These are phyloP conservation scores for Pilophorus perplexus DNA, from an alignment of 2,888 invertebrate genomes.

Conservation along the genomic window DNA sequence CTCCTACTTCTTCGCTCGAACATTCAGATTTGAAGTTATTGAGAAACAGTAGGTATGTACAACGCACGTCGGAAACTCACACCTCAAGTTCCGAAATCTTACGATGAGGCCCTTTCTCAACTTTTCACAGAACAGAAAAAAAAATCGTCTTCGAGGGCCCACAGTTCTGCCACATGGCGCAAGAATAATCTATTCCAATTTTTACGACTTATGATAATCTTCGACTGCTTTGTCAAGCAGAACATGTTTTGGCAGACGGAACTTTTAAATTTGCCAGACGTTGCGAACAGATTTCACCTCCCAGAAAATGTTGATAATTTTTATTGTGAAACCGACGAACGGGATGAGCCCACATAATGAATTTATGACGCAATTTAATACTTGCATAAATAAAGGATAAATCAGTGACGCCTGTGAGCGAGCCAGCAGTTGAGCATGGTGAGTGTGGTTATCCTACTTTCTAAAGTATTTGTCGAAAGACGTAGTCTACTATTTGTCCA, in stretches of 20 bases:
- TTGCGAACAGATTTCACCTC: no score
- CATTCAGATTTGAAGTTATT: slow-evolving; percentile 3
- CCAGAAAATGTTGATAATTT: no score
- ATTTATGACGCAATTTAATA: no score
- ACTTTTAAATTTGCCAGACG: no score
- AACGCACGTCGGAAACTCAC: slow-evolving; percentile 1
- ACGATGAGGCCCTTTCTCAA: neutral
- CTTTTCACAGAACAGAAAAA: slow-evolving; percentile 5
- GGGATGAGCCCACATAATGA: neutral
- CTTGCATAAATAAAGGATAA: neutral
- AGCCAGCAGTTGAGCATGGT: neutral
- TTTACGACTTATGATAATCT: no score
- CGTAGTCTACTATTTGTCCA: no score
- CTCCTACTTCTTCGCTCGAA: neutral
- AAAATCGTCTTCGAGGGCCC: no score
- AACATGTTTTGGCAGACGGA: no score
- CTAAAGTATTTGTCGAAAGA: neutral
- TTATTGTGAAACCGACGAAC: neutral
- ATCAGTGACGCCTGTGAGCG: neutral
- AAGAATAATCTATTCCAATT: no score
- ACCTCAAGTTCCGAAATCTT: slow-evolving; percentile 2
- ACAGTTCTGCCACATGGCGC: no score
- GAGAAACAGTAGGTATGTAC: slow-evolving; percentile 6
- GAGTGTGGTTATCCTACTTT: neutral
- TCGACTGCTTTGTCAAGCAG: no score